Percentiles rank a stretch among this genome's conserved stretches.
phyloP scores from a whole-genome alignment of 2,797 vertebrate genomes.

The Intellagama lesueurii region DNA sequence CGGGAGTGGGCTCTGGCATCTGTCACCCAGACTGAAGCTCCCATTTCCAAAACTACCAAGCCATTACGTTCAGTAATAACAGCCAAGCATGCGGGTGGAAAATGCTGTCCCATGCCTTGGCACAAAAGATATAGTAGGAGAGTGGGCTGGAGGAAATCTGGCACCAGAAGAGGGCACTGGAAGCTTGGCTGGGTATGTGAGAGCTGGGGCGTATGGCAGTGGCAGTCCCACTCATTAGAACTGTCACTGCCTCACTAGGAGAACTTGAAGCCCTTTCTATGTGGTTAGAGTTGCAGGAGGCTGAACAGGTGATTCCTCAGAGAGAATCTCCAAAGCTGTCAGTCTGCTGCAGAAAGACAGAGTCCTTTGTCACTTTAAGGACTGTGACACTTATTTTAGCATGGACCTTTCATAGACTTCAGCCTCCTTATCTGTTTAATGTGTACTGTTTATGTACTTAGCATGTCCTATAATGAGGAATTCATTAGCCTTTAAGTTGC shows the following conservation, averaged over 20 bases:
- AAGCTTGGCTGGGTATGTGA: background rate
- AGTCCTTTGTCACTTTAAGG: background rate
- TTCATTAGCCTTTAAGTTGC: background rate
- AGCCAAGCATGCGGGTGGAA: conserved; percentile 5
- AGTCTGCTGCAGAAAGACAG: background rate
- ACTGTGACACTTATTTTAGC: background rate
- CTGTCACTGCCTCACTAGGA: background rate
- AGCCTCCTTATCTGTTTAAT: background rate
- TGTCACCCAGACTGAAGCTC: conserved; percentile 24
- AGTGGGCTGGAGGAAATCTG: background rate
- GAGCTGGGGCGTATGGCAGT: background rate
- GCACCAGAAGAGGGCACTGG: background rate
- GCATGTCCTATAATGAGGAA: background rate
- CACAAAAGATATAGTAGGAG: background rate
- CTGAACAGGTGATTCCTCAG: background rate
- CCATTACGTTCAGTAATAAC: conserved; percentile 12
- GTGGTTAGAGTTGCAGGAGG: background rate
- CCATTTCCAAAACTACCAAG: conserved; percentile 19
- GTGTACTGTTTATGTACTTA: background rate
- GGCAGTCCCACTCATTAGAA: no score
- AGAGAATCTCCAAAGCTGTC: background rate
- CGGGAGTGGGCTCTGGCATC: conserved; percentile 3
- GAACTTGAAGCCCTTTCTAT: background rate
- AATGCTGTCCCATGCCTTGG: background rate
- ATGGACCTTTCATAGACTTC: background rate